Evolutionary conservation across 2,113 vertebrate genomes (phyloP).

Genomic region (Paraplagusia blochii): DNA sequence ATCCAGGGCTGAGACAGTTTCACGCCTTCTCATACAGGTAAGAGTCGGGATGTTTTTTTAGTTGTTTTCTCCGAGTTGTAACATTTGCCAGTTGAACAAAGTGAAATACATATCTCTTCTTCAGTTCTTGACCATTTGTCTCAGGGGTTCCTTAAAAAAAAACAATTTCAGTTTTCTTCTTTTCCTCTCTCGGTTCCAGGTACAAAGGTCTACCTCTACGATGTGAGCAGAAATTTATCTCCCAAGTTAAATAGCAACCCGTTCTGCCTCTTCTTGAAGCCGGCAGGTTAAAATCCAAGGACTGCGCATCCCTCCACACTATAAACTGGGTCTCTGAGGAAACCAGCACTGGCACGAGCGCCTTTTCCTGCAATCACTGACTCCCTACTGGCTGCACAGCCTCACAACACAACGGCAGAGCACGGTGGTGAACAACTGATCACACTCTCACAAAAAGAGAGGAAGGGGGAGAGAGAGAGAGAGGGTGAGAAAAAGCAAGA

Average conservation of each 20-base stretch:
- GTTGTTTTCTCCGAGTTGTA: constrained; percentile 28
- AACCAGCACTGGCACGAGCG: constrained; percentile 20
- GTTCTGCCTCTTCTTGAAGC: constrained; percentile 12
- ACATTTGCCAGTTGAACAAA: constrained; percentile 13
- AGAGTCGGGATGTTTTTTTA: constrained; percentile 30
- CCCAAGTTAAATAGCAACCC: constrained; percentile 40
- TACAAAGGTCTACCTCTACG: constrained; percentile 5
- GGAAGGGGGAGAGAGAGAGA: constrained; percentile 18
- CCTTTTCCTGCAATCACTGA: constrained; percentile 40
- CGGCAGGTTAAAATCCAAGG: constrained; percentile 31
- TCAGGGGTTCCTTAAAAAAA: constrained; percentile 2
- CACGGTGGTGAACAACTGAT: not conserved
- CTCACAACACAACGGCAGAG: constrained; percentile 39
- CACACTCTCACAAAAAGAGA: too few species aligned
- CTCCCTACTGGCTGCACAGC: constrained; percentile 40
- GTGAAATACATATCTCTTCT: not conserved
- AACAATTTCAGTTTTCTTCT: constrained; percentile 8
- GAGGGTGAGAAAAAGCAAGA: constrained; percentile 16
- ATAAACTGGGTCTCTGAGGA: constrained; percentile 28
- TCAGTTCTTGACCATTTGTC: constrained; percentile 12
- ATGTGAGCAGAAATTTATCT: constrained; percentile 11
- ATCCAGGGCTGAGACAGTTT: constrained; percentile 21
- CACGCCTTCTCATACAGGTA: constrained; percentile 30
- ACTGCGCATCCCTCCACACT: constrained; percentile 2
- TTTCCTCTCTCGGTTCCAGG: constrained; percentile 5